Conservation (phyloP, 2,888 invertebrate species). For the Bedellia somnulentella region DNA sequence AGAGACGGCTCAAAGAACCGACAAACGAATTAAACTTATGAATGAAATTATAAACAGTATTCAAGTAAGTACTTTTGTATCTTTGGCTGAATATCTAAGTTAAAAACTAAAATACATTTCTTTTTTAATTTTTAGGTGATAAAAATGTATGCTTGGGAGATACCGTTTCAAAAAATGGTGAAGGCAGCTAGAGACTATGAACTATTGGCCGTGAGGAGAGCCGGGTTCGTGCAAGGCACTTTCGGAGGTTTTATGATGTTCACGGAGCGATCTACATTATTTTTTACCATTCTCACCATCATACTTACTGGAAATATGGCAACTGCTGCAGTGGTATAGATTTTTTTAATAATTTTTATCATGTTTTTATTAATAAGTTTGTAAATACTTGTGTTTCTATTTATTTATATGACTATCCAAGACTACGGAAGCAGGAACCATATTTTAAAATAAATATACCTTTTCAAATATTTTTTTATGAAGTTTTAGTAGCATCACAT, state of each 20-base stretch:
- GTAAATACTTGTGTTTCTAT: neutral
- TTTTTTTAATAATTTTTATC: neutral
- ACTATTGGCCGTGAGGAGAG: conserved; percentile 56
- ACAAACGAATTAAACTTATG: conserved; percentile 82
- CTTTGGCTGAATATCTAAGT: neutral
- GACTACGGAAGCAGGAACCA: no score
- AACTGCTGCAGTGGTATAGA: conserved; percentile 31
- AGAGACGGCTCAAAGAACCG: conserved; percentile 74
- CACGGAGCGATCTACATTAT: conserved; percentile 71
- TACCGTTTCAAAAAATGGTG: conserved; percentile 75
- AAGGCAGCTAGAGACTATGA: conserved; percentile 58
- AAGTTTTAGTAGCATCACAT: no score
- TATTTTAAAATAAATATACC: no score
- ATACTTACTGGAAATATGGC: conserved; percentile 31
- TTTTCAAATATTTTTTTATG: no score
- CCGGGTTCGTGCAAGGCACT: conserved; percentile 66
- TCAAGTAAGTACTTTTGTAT: conserved; percentile 50
- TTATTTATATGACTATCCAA: no score
- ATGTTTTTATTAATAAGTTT: neutral
- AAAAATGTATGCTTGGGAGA: conserved; percentile 95
- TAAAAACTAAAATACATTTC: conserved; percentile 2
- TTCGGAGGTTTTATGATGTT: conserved; percentile 73
- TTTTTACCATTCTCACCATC: conserved; percentile 56
- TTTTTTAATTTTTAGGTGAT: conserved; percentile 63
- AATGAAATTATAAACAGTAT: conserved; percentile 88